These are phyloP conservation scores for Trachelus iudaicus DNA, from an alignment of 2,888 invertebrate genomes.

Conservation along the genomic window DNA sequence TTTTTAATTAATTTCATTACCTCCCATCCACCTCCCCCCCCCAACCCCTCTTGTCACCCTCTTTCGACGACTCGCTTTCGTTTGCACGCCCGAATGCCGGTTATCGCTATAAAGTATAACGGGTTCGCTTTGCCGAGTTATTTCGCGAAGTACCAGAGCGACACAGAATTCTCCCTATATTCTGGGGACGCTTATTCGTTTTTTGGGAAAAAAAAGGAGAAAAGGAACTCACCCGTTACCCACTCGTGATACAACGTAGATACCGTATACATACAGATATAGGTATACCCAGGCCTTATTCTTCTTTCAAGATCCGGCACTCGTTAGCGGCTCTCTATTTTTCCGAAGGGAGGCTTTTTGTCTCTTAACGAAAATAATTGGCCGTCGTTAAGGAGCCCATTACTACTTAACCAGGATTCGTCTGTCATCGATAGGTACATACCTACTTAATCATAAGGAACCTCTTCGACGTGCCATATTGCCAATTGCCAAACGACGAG, in stretches of 20 bases:
- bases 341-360: neutral
- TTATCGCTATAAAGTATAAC: neutral
- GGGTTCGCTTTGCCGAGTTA: neutral
- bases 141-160: neutral
- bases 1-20: slow-evolving; percentile 7
- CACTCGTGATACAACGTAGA: neutral
- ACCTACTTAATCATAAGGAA: neutral
- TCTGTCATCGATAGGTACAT: neutral
- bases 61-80: neutral
- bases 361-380: slow-evolving; percentile 49
- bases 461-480: neutral
- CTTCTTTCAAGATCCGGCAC: neutral
- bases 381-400: slow-evolving; percentile 41
- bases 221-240: too few species aligned
- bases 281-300: neutral
- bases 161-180: neutral
- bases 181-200: neutral
- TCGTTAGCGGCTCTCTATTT: neutral
- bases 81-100: neutral
- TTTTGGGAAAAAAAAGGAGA: neutral
- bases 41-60: neutral
- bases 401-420: slow-evolving; percentile 1
- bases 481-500: neutral
- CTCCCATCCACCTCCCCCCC: neutral
- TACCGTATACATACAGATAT: neutral